Base-by-base conservation (phyloP, 37 sponge, comb jelly and placozoan species). In the Beroe forskalii region DNA sequence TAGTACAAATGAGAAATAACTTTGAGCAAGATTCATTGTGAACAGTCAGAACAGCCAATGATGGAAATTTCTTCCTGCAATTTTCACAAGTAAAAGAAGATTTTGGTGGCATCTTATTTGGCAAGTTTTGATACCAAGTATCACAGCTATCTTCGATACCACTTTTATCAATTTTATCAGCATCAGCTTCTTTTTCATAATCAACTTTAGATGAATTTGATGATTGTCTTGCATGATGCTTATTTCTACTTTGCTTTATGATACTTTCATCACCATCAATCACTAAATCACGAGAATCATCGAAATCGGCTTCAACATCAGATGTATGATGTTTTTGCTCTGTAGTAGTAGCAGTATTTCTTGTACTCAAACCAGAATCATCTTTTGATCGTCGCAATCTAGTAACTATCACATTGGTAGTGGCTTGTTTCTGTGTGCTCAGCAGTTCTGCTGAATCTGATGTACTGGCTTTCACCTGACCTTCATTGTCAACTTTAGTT, bases 101-200 rank as follows among this genome's bases (percentile, higher is more conserved):
- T 23, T 80, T 23, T 3, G 30, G 39, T 24, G 8, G 4, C 86
- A 80, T 43, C 40, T 80, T 80, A 48, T 80, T 80, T n/a, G 37
- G 38, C 55, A 80, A 20, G 86, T 80, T 80, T 41, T 44, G n/a
- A 25, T 80, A 80, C 86, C 86, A 80, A 0, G 44, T 25, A 23
- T 80, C 86, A 25, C 55, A 44, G 28, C 86, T 80, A 48, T 80
- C 86, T 25, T 80, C 86, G 12, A 80, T 27, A 25, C 12, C 30
- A 12, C 55, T 12, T 48, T 12, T 12, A 6, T 48, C 55, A 48
- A 6, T 17, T 6, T 12, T 48, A n/a, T n/a, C n/a, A n/a, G n/a
- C n/a, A n/a, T n/a, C n/a, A n/a, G n/a, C n/a, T n/a, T n/a, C n/a
- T n/a, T n/a, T n/a, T n/a, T n/a, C n/a, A n/a, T n/a, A n/a, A n/a